phyloP scores from a whole-genome alignment of 2,888 invertebrate species.

The Epiblema foenella region DNA sequence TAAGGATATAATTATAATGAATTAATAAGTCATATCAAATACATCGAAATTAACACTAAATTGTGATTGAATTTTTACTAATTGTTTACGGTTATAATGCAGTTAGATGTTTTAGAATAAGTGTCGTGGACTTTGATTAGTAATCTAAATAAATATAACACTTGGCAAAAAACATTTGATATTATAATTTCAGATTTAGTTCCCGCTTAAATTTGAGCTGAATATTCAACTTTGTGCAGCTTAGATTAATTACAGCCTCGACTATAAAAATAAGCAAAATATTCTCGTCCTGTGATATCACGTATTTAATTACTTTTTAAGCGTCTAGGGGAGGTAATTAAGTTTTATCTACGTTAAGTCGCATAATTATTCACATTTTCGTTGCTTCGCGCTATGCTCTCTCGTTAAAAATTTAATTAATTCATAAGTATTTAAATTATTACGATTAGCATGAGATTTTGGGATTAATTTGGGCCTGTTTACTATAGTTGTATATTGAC shows the following conservation, averaged over 20 bases:
- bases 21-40: too few relatives aligned
- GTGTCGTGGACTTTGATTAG: too few relatives aligned
- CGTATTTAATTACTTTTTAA: constrained; percentile 42
- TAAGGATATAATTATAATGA: not conserved
- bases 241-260: constrained; percentile 12
- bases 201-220: not conserved
- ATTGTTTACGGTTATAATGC: too few relatives aligned
- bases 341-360: constrained; percentile 36
- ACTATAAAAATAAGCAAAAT: constrained; percentile 33
- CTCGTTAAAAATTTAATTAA: constrained; percentile 20
- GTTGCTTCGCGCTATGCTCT: constrained; percentile 8
- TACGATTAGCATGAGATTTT: not conserved
- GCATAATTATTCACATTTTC: constrained; percentile 26
- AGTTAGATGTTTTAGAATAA: too few relatives aligned
- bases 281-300: constrained; percentile 35
- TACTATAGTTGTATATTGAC: not conserved
- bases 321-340: constrained; percentile 35
- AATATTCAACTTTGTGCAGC: constrained; percentile 12
- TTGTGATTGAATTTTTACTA: too few relatives aligned
- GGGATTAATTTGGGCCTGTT: not conserved
- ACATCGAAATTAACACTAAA: too few relatives aligned
- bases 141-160: too few relatives aligned
- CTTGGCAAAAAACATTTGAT: too few relatives aligned
- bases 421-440: constrained; percentile 21
- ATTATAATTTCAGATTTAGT: not conserved